Conservation (phyloP, 2,113 vertebrate genomes). For the Riparia riparia region DNA sequence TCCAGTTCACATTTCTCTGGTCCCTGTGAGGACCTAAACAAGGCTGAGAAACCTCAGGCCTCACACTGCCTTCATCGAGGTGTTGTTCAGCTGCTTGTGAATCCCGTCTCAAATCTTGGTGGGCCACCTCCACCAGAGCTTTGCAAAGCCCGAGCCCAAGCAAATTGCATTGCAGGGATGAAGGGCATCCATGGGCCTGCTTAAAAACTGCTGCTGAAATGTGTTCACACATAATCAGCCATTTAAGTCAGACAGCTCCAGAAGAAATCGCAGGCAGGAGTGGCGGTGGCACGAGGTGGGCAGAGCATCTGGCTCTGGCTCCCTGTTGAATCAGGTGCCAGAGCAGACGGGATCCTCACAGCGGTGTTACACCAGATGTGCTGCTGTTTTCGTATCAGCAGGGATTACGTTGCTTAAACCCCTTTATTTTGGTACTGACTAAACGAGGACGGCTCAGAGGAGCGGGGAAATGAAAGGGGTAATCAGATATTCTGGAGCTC, state of each 20-base stretch:
- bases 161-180: not conserved
- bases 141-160: accelerated
- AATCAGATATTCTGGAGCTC: not conserved
- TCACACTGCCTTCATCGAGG: accelerated
- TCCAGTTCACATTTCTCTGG: not conserved
- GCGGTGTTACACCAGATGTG: not conserved
- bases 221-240: not conserved
- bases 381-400: constrained; percentile 9
- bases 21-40: not conserved
- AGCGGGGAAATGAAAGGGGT: not conserved
- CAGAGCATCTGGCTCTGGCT: not conserved
- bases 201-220: not conserved
- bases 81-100: not conserved
- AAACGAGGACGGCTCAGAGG: not conserved
- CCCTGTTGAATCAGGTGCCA: not conserved
- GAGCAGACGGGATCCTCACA: not conserved
- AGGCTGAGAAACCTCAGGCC: not conserved
- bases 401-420: not conserved
- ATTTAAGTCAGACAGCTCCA: not conserved
- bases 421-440: constrained; percentile 35
- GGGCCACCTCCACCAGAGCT: not conserved
- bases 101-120: not conserved
- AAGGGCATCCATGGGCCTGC: not conserved
- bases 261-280: not conserved
- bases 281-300: accelerated